phyloP scores from a whole-genome alignment of 2,113 vertebrate genomes.

The Kobus ellipsiprymnus region DNA sequence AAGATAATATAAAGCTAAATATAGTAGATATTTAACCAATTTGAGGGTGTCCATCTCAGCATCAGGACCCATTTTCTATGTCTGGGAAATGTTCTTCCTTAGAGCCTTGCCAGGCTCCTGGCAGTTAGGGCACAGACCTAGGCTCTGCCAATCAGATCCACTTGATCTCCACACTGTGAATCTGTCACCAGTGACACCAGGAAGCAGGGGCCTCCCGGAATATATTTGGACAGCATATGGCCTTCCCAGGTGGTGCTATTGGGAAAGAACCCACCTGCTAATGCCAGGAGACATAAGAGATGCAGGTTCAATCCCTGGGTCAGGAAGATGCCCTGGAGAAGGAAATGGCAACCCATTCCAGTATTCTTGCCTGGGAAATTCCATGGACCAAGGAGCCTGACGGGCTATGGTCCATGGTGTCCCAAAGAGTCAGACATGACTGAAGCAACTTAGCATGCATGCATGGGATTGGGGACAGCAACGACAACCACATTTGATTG shows the following conservation, averaged over 20 bases:
- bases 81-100: not conserved
- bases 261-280: not conserved
- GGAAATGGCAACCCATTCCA: not conserved
- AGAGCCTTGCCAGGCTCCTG: not conserved
- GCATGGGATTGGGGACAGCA: not conserved
- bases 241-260: not conserved
- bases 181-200: not conserved
- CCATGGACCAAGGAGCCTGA: not conserved
- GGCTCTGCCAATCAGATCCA: not conserved
- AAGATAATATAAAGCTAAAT: not conserved
- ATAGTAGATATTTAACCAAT: not conserved
- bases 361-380: not conserved
- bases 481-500: not conserved
- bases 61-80: not conserved
- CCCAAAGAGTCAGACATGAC: not conserved
- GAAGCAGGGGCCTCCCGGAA: not conserved
- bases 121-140: not conserved
- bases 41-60: not conserved
- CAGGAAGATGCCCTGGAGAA: not conserved
- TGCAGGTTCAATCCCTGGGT: not conserved
- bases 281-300: not conserved
- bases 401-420: rapidly evolving
- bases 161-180: not conserved
- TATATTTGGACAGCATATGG: not conserved
- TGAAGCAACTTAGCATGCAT: not conserved